These are phyloP conservation scores for Chionomys nivalis DNA, from an alignment of 2,113 vertebrate species.

Conservation along the genomic window DNA sequence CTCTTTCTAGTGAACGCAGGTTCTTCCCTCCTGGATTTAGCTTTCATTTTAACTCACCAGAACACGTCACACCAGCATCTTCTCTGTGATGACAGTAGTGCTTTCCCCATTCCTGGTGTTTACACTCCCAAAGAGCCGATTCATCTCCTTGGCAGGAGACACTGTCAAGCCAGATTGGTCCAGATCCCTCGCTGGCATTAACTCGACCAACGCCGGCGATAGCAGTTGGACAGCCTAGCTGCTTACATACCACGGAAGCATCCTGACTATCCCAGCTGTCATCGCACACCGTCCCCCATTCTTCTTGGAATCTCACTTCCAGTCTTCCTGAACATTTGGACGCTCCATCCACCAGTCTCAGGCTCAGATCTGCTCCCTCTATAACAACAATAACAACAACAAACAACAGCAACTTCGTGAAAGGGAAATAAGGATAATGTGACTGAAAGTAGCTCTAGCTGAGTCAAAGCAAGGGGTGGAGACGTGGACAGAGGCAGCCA, in stretches of 20 bases:
- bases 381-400: neutral
- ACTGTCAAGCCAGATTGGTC: constrained; percentile 72
- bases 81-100: constrained; percentile 71
- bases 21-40: neutral
- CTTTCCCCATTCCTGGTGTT: constrained; percentile 45
- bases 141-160: constrained; percentile 73
- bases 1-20: neutral
- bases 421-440: neutral
- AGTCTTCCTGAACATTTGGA: constrained; percentile 71
- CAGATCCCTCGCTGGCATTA: constrained; percentile 71
- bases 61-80: constrained; percentile 78
- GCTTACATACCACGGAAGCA: constrained; percentile 60
- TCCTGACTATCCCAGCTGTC: constrained; percentile 48
- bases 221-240: constrained; percentile 66
- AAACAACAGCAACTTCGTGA: neutral
- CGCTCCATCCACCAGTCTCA: constrained; percentile 60
- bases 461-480: neutral
- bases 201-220: neutral
- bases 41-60: constrained; percentile 71
- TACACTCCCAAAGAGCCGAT: constrained; percentile 69
- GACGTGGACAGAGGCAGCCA: neutral
- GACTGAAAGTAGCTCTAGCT: neutral
- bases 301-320: constrained; percentile 71
- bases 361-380: constrained; percentile 71
- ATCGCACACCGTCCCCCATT: constrained; percentile 76